phyloP scores from a whole-genome alignment of 2,797 vertebrate genomes.

The Chloroceryle inda region DNA sequence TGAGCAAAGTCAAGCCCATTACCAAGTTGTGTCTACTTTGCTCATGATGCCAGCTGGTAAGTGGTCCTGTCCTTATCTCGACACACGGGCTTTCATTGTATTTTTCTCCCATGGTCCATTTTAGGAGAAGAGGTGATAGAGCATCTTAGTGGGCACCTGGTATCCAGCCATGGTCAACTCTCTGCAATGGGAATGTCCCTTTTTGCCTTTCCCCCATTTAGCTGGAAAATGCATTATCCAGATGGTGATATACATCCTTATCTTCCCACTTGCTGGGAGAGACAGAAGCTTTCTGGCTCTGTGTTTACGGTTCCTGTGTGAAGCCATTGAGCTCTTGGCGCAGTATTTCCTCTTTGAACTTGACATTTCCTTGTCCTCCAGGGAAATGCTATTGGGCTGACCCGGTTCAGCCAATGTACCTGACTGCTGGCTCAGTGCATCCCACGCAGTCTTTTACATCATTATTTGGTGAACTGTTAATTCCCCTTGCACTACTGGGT shows the following conservation, averaged over 20 bases:
- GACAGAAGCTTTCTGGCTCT: not conserved
- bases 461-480: conserved; percentile 30
- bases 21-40: not conserved
- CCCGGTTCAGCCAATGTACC: not conserved
- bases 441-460: not conserved
- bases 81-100: rapidly evolving
- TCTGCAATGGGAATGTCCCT: not conserved
- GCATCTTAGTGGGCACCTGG: not conserved
- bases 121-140: not conserved
- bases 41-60: not conserved
- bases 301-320: not conserved
- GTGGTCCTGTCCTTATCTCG: not conserved
- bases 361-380: conserved; percentile 24
- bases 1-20: not conserved
- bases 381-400: not conserved
- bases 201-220: not conserved
- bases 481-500: not conserved
- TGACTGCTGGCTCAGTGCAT: not conserved
- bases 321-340: not conserved
- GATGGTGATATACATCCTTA: not conserved
- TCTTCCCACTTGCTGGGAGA: not conserved
- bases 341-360: conserved; percentile 2
- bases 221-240: not conserved
- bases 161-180: not conserved
- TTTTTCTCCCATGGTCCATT: not conserved